These are phyloP conservation scores for Tetramorium bicarinatum DNA, from an alignment of 2,888 invertebrate species.

Conservation along the genomic window DNA sequence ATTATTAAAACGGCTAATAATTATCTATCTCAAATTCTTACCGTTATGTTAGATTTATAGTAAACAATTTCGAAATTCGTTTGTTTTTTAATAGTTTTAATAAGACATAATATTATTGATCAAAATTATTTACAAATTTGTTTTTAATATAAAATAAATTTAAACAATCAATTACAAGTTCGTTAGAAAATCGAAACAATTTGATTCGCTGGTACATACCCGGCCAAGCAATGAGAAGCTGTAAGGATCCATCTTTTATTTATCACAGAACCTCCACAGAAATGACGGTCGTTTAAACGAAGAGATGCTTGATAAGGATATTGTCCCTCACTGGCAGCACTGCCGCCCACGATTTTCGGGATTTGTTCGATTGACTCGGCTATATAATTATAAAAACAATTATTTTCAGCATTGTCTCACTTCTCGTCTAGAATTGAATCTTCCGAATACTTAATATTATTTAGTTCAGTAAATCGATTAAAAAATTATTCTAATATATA, in stretches of 20 bases:
- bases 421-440: not conserved
- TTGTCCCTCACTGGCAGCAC: constrained; percentile 87
- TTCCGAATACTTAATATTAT: not conserved
- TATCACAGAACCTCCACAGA: constrained; percentile 89
- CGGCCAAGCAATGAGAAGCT: constrained; percentile 88
- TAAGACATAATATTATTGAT: not conserved
- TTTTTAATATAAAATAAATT: constrained; percentile 8
- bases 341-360: constrained; percentile 87
- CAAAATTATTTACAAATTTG: not conserved
- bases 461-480: not conserved
- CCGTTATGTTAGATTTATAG: not conserved
- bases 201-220: constrained; percentile 80
- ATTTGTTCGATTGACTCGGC: constrained; percentile 57
- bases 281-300: constrained; percentile 87
- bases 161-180: not conserved
- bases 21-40: not conserved
- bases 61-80: not conserved
- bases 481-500: not conserved
- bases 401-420: not conserved
- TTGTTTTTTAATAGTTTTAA: not conserved
- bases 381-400: constrained; percentile 36
- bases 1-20: not conserved
- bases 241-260: constrained; percentile 88
- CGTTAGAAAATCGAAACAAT: not conserved
- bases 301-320: constrained; percentile 88